These are phyloP conservation scores for Pangasius sanitwongsei DNA, from an alignment of 2,797 vertebrate species.

Conservation along the genomic window DNA sequence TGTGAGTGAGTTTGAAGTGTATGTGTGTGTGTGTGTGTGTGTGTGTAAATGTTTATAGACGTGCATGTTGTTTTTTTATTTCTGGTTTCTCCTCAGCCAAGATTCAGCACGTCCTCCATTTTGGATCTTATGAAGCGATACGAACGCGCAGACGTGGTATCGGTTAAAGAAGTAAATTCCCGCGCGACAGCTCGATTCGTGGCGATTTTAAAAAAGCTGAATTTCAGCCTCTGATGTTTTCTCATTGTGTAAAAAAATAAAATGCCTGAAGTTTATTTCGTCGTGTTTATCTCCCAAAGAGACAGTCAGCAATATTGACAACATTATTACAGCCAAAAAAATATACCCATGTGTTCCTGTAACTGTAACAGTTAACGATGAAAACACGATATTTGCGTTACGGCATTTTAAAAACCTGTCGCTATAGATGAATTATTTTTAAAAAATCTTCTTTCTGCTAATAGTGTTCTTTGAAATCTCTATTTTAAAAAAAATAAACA, in stretches of 20 bases:
- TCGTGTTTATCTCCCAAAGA: background rate
- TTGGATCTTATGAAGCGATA: background rate
- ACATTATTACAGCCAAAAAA: background rate
- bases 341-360: background rate
- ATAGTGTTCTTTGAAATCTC: background rate
- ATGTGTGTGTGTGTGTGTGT: conserved; percentile 6
- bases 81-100: conserved; percentile 67
- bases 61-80: background rate
- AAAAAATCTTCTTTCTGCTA: background rate
- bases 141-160: background rate
- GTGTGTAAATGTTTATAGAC: background rate
- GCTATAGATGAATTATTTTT: background rate
- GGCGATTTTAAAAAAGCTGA: background rate
- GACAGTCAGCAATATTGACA: too few species aligned
- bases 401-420: background rate
- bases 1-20: too few species aligned
- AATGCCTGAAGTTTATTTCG: background rate
- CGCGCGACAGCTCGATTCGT: background rate
- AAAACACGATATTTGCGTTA: background rate
- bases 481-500: too few species aligned
- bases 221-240: background rate
- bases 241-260: background rate
- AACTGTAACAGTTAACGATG: background rate
- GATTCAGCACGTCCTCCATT: conserved; percentile 50
- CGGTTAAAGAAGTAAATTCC: background rate